Conservation (phyloP, 2,888 invertebrate genomes). For the Acleris holmiana region DNA sequence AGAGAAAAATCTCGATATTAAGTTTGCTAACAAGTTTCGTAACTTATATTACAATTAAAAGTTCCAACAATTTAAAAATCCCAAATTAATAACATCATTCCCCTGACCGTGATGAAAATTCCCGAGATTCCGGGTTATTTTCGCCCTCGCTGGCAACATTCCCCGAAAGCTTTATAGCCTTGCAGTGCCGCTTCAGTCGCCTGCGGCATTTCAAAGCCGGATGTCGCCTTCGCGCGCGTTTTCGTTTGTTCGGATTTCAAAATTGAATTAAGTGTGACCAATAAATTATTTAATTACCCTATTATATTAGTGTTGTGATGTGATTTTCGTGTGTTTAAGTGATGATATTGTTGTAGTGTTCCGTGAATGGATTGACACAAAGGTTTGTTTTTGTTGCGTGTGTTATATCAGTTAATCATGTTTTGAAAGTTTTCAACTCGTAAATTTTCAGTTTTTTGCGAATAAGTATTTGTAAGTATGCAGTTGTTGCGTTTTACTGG, state of each 20-base stretch:
- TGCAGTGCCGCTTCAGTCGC: slow-evolving; percentile 56
- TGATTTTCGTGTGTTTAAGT: slow-evolving; percentile 7
- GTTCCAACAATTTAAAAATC: slow-evolving; percentile 9
- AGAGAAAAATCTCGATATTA: no score
- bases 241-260: slow-evolving; percentile 17
- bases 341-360: slow-evolving; percentile 1
- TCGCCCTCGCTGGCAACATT: slow-evolving; percentile 41
- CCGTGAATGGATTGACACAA: slow-evolving; percentile 23
- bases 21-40: no score
- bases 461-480: not conserved
- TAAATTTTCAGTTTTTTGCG: slow-evolving; percentile 8
- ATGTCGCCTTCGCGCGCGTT: slow-evolving; percentile 20
- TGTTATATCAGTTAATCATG: slow-evolving; percentile 19
- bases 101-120: slow-evolving; percentile 1
- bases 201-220: slow-evolving; percentile 59
- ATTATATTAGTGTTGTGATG: not conserved
- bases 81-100: slow-evolving; percentile 18
- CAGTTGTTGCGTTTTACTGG: no score
- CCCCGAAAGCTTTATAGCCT: slow-evolving; percentile 49
- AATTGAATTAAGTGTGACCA: slow-evolving; percentile 9
- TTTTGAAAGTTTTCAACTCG: slow-evolving; percentile 13
- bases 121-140: slow-evolving; percentile 22
- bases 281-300: slow-evolving; percentile 6
- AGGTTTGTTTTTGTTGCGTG: slow-evolving; percentile 33
- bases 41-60: not conserved